Percentiles rank a stretch among this genome's conserved stretches.
Conservation (phyloP, 2,797 vertebrate genomes). For the Ispidina picta region DNA sequence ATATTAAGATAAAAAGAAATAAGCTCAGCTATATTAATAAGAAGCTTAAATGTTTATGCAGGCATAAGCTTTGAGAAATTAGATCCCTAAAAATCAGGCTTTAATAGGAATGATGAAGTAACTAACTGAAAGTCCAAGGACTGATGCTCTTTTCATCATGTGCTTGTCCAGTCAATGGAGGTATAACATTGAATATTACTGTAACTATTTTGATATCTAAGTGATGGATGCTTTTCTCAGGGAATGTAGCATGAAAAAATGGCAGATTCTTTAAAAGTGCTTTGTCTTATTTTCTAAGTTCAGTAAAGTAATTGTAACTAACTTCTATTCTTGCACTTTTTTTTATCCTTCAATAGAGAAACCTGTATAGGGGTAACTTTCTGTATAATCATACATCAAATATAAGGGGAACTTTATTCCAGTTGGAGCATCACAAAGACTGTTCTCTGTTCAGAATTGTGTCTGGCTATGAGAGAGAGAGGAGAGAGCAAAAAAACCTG, state of each 20-base stretch:
- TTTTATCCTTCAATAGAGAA: not conserved
- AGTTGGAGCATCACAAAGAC: not conserved
- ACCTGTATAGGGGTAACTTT: not conserved
- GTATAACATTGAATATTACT: not conserved
- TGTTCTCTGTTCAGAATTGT: not conserved
- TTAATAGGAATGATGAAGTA: not conserved
- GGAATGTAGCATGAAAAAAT: not conserved
- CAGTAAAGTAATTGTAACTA: not conserved
- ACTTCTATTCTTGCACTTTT: not conserved
- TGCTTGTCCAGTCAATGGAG: not conserved
- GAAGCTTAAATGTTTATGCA: constrained; percentile 61
- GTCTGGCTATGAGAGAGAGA: not conserved
- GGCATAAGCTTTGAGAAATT: constrained; percentile 54
- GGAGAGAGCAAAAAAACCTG: not conserved
- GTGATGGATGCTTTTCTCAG: not conserved
- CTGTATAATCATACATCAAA: not conserved
- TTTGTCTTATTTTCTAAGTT: not conserved
- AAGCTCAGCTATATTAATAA: constrained; percentile 55
- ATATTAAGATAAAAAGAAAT: constrained; percentile 71
- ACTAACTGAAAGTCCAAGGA: not conserved
- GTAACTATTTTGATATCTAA: not conserved
- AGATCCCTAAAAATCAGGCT: constrained; percentile 25
- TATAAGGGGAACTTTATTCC: not conserved
- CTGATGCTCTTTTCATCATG: not conserved
- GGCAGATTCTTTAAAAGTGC: not conserved